phyloP scores from a whole-genome alignment of 2,113 vertebrate genomes.

The Lasiurus borealis region DNA sequence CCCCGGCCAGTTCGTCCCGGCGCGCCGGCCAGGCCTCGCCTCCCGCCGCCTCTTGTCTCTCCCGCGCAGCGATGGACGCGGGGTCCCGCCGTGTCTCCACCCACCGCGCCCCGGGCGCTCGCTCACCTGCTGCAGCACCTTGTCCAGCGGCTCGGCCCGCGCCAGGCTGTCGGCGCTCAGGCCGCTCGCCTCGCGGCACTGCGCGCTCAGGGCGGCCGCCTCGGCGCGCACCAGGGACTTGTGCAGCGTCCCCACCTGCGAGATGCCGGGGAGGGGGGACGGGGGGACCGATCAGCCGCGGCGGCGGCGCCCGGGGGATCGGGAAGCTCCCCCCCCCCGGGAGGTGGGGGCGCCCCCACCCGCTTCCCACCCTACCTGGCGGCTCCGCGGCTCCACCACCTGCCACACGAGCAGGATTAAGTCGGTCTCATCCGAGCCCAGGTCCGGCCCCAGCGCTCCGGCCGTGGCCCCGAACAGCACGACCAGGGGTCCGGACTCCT shows the following conservation, averaged over 20 bases:
- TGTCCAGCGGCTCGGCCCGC: slow-evolving; percentile 94
- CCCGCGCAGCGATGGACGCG: background rate
- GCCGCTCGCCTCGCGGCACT: slow-evolving; percentile 93
- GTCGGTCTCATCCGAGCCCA: slow-evolving; percentile 99
- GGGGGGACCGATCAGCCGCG: background rate
- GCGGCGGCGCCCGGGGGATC: background rate
- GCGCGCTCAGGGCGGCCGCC: slow-evolving; percentile 92
- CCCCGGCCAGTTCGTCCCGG: slow-evolving; percentile 78
- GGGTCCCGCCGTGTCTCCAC: background rate
- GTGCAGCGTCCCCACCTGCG: slow-evolving; percentile 95
- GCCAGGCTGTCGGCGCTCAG: slow-evolving; percentile 91
- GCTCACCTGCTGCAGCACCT: slow-evolving; percentile 95
- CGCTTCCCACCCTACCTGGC: slow-evolving; percentile 92
- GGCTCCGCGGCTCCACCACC: slow-evolving; percentile 98
- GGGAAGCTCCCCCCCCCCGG: background rate
- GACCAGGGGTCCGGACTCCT: slow-evolving; percentile 96
- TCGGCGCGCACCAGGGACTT: slow-evolving; percentile 95
- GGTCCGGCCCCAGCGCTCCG: slow-evolving; percentile 98
- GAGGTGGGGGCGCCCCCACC: background rate
- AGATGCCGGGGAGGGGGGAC: slow-evolving; percentile 50
- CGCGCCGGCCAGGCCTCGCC: slow-evolving; percentile 73
- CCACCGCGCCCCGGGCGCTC: slow-evolving; percentile 74
- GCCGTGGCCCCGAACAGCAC: slow-evolving; percentile 99
- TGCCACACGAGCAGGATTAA: slow-evolving; percentile 99
- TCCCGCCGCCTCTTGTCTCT: background rate